Evolutionary conservation across 2,797 vertebrate genomes (phyloP).

Genomic region (Thalassophryne amazonica): DNA sequence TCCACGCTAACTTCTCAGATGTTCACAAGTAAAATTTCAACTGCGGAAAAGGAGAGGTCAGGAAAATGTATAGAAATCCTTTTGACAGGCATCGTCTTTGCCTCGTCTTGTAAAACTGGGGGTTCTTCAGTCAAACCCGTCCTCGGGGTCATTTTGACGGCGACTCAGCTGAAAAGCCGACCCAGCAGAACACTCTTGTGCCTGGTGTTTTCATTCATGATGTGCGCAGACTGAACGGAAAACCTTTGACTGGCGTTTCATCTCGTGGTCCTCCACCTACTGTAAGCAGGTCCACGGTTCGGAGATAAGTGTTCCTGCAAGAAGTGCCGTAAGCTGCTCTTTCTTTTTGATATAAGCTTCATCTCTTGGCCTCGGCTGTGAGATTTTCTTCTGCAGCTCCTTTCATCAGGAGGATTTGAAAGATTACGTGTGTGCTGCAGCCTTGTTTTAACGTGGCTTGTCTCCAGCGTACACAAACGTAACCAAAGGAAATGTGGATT

Average conservation of each 20-base stretch:
- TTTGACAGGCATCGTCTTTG: constrained; percentile 22
- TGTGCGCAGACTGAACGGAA: constrained; percentile 19
- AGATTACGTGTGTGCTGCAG: constrained; percentile 38
- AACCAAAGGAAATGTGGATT: constrained; percentile 47
- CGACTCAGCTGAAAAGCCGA: constrained; percentile 44
- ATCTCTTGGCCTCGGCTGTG: constrained; percentile 29
- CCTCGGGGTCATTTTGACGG: constrained; percentile 30
- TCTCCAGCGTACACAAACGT: constrained; percentile 38
- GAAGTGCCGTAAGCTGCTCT: constrained; percentile 54
- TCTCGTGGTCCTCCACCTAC: constrained; percentile 8
- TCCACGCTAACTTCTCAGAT: background rate
- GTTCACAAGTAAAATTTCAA: background rate
- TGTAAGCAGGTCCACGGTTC: constrained; percentile 34
- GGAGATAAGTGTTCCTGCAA: constrained; percentile 31
- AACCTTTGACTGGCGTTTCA: constrained; percentile 40
- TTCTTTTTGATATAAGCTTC: constrained; percentile 42
- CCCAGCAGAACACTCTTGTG: constrained; percentile 15
- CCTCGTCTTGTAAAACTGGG: constrained; percentile 31
- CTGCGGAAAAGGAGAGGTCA: background rate
- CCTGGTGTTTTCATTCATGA: constrained; percentile 23
- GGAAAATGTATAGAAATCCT: background rate
- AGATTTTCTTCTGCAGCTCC: constrained; percentile 33
- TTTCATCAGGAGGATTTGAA: constrained; percentile 50
- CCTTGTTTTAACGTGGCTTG: constrained; percentile 58
- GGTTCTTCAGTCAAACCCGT: constrained; percentile 21